These are phyloP conservation scores for Stegostoma tigrinum DNA, from an alignment of 2,113 vertebrate species.

Conservation along the genomic window DNA sequence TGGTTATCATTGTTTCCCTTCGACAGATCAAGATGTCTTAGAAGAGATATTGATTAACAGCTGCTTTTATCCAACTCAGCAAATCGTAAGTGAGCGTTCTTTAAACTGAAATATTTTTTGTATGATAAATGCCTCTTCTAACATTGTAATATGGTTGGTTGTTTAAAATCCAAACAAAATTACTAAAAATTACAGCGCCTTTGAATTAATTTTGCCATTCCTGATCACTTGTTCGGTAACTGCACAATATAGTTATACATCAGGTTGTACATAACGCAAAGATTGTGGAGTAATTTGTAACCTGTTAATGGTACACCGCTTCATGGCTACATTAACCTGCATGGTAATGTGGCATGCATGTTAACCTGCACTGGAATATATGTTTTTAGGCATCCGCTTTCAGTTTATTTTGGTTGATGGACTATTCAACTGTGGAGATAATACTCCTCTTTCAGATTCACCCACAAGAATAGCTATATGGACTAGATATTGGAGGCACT, in stretches of 20 bases:
- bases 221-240: not conserved
- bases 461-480: not conserved
- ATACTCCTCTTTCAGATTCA: not conserved
- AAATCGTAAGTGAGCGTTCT: conserved; percentile 66
- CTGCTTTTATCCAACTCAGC: conserved; percentile 57
- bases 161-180: not conserved
- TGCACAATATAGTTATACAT: not conserved
- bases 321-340: not conserved
- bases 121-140: not conserved
- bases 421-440: not conserved
- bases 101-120: not conserved
- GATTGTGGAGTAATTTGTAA: not conserved
- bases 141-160: not conserved
- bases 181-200: not conserved
- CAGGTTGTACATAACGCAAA: not conserved
- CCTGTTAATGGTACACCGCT: not conserved
- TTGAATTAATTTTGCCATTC: not conserved
- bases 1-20: conserved; percentile 39
- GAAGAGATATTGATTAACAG: conserved; percentile 80
- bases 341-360: too few relatives aligned
- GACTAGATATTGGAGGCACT: not conserved
- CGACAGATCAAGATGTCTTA: conserved; percentile 79
- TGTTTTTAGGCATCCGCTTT: not conserved
- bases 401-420: not conserved
- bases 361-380: not conserved